Base-by-base conservation (phyloP, 2,888 invertebrate species). In the Ophion costatus region DNA sequence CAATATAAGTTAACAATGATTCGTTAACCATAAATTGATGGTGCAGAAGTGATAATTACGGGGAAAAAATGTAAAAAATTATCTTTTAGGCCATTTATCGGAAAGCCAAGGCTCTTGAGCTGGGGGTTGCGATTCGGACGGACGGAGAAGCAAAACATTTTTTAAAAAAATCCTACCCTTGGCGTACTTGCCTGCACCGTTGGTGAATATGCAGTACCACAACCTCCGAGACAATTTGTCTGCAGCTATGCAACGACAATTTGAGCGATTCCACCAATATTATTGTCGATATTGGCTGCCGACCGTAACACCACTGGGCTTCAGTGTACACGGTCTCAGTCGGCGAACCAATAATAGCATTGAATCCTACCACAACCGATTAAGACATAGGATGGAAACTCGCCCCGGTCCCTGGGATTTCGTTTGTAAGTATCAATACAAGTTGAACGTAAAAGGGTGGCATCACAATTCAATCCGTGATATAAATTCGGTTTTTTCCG, bases 361-460 rank as follows among this genome's bases (percentile, higher is more conserved):
- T 4, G 78, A 78, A 45, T 82, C 82, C 2, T 78, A 82, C 11
- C 82, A 82, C 20, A 74, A 73, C 20, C 7, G 78, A 45, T 17
- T 82, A 0, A 24, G 33, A 10, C 82, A 82, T 22, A 17, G 45
- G 38, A 64, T 78, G 73, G 51, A 73, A 22, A n/a, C 22, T 14
- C 59, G 67, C 4, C 82, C 78, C 17, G 67, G 73, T n/a, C 67
- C 82, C 4, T 82, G 82, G 73, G 82, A 82, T 59, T 82, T 82
- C 11, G 51, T 82, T 17, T 78, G 82, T 74, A 33, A 82, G 33
- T 70, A 63, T 76, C 29, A 10, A 59, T 57, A 17, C 10, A 0
- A 64, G 9, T 56, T 29, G n/a, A 38, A 42, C 7, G 7, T 56
- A 22, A 70, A 45, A 61, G 17, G 14, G 42, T 57, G 6, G 29